These are phyloP conservation scores for Austrofundulus limnaeus DNA, from an alignment of 2,113 vertebrate species.

Conservation along the genomic window DNA sequence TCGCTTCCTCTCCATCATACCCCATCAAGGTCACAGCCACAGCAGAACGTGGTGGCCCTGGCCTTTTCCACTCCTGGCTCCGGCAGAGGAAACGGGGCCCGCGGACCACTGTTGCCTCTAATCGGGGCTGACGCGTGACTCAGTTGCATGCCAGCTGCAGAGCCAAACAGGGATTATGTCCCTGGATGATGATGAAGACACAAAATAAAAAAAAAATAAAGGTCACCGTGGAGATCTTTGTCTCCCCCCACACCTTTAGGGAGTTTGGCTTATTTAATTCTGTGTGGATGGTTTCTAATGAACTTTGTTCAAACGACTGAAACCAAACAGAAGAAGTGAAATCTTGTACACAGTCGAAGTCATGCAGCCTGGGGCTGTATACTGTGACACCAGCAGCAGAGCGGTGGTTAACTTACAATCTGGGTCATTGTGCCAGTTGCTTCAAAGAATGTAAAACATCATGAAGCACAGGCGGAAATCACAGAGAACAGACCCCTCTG, in stretches of 20 bases:
- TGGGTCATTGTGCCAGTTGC: slow-evolving; percentile 62
- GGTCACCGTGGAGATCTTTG: slow-evolving; percentile 73
- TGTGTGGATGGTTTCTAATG: slow-evolving; percentile 40
- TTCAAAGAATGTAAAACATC: slow-evolving; percentile 28
- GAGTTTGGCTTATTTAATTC: slow-evolving; percentile 54
- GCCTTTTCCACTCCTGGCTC: slow-evolving; percentile 76
- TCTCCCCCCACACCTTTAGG: slow-evolving; percentile 64
- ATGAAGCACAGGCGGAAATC: background rate
- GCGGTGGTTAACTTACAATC: slow-evolving; percentile 49
- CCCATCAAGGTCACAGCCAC: slow-evolving; percentile 79
- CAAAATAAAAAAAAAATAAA: slow-evolving; percentile 58
- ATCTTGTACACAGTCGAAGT: slow-evolving; percentile 21
- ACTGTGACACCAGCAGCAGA: slow-evolving; percentile 28
- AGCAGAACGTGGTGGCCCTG: slow-evolving; percentile 75
- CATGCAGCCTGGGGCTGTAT: slow-evolving; percentile 26
- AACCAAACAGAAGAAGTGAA: slow-evolving; percentile 38
- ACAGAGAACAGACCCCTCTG: background rate
- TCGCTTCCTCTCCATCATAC: slow-evolving; percentile 76
- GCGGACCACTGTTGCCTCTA: slow-evolving; percentile 78
- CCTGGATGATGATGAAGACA: slow-evolving; percentile 71
- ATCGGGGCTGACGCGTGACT: slow-evolving; percentile 83
- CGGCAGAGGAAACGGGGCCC: slow-evolving; percentile 71
- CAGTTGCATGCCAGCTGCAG: slow-evolving; percentile 78
- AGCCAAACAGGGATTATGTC: slow-evolving; percentile 75
- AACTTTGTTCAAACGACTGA: slow-evolving; percentile 38